Percentiles rank a stretch among this genome's conserved stretches.
These are phyloP conservation scores for Prionailurus viverrinus DNA, from an alignment of 2,113 vertebrate genomes.

Conservation along the genomic window DNA sequence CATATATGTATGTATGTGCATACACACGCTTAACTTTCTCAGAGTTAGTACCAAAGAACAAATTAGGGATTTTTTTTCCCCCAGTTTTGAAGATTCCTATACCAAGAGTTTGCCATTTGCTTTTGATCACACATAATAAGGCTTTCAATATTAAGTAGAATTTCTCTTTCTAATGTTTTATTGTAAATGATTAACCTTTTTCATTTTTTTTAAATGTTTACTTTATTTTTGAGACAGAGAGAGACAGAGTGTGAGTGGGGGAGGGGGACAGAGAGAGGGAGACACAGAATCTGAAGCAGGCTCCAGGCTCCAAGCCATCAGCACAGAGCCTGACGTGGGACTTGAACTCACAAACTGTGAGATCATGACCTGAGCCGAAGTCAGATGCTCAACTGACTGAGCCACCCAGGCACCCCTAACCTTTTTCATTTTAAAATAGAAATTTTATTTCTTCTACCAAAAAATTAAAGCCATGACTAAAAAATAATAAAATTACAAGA, in stretches of 20 bases:
- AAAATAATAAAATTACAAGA: background rate
- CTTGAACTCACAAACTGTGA: too few species aligned
- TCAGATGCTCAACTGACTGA: too few species aligned
- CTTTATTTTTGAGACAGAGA: too few species aligned
- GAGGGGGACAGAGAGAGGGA: too few species aligned
- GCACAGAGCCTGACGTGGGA: too few species aligned
- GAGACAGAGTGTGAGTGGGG: too few species aligned
- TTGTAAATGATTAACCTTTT: slow-evolving; percentile 18
- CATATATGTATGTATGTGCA: background rate
- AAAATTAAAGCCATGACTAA: background rate
- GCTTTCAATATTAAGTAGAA: slow-evolving; percentile 29
- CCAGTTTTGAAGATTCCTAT: background rate
- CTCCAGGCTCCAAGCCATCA: too few species aligned
- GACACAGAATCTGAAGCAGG: too few species aligned
- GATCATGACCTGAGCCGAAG: too few species aligned
- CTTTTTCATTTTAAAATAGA: slow-evolving; percentile 28
- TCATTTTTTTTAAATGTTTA: background rate
- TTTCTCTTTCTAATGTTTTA: slow-evolving; percentile 1
- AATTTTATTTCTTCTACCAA: background rate
- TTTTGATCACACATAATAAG: background rate
- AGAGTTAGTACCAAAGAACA: background rate
- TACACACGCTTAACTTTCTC: background rate
- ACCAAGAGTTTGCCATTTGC: background rate
- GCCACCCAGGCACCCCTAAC: background rate
- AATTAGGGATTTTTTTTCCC: background rate